A percentile compares a stretch with the other conserved stretches of the same genome.
phyloP scores from a whole-genome alignment of 2,113 vertebrate species.

The Ceratotherium simum region DNA sequence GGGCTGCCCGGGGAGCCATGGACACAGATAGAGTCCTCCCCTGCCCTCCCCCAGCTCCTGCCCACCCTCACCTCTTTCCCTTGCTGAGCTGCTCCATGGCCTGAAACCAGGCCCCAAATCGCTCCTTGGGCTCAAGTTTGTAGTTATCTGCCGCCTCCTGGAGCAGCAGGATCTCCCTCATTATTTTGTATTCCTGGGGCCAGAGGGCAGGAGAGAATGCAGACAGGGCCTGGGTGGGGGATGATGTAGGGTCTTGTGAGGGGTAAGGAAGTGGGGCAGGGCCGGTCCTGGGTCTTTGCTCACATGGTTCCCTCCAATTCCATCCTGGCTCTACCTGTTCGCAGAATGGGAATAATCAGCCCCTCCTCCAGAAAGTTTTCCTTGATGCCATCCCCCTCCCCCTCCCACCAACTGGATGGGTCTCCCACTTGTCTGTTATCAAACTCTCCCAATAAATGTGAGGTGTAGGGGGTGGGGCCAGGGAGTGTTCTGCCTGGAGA shows the following conservation, averaged over 20 bases:
- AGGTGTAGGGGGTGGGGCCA: not conserved
- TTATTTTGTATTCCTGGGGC: conserved; percentile 93
- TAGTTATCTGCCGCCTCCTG: conserved; percentile 95
- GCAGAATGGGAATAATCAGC: not conserved
- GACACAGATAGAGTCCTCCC: not conserved
- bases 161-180: conserved; percentile 94
- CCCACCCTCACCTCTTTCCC: conserved; percentile 89
- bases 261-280: not conserved
- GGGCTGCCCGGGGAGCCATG: not conserved
- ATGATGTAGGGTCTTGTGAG: too few relatives aligned
- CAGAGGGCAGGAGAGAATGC: not conserved
- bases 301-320: too few relatives aligned
- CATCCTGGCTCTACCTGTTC: not conserved
- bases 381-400: not conserved
- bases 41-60: not conserved
- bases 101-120: conserved; percentile 93
- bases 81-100: conserved; percentile 91
- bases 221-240: not conserved
- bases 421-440: not conserved
- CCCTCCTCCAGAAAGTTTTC: not conserved
- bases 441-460: not conserved
- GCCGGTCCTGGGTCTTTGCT: not conserved
- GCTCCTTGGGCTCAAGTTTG: conserved; percentile 90
- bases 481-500: not conserved
- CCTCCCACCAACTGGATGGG: fast-evolving